Evolutionary conservation across 2,888 invertebrate genomes (phyloP).

Genomic region (Arenicola marina): DNA sequence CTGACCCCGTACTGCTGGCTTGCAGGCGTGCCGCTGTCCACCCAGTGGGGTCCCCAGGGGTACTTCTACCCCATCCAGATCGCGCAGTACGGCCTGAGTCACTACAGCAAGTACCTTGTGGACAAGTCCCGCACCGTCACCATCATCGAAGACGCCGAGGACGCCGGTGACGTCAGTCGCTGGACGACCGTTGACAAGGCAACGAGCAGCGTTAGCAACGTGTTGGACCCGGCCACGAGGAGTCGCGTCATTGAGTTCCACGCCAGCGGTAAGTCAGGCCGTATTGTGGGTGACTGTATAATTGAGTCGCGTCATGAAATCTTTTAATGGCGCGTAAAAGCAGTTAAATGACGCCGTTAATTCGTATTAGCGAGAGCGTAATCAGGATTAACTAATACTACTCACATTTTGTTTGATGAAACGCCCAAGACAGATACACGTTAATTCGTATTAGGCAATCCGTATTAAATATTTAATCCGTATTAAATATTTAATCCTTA

Average conservation of each 20-base stretch:
- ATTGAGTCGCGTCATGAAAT: too few species aligned
- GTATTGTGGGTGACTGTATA: background rate
- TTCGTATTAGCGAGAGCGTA: too few species aligned
- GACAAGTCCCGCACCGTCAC: constrained; percentile 79
- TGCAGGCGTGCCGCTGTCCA: constrained; percentile 61
- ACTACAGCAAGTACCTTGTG: constrained; percentile 92
- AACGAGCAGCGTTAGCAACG: constrained; percentile 66
- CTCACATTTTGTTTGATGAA: too few species aligned
- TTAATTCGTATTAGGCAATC: too few species aligned
- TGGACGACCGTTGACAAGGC: constrained; percentile 75
- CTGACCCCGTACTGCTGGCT: too few species aligned
- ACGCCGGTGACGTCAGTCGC: constrained; percentile 33
- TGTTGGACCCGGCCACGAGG: constrained; percentile 6
- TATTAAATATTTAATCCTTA: too few species aligned
- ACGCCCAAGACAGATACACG: too few species aligned
- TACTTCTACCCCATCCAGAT: constrained; percentile 99
- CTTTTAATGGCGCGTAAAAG: too few species aligned
- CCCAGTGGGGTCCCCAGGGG: constrained; percentile 86
- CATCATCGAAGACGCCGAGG: constrained; percentile 77
- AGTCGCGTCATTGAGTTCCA: constrained; percentile 68
- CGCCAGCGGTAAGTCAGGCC: constrained; percentile 64
- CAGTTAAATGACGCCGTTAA: too few species aligned
- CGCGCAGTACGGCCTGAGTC: constrained; percentile 95
- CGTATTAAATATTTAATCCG: too few species aligned
- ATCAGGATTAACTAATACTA: too few species aligned